These are phyloP conservation scores for Cheilosia urbana DNA, from an alignment of 2,888 invertebrate genomes.

Conservation along the genomic window DNA sequence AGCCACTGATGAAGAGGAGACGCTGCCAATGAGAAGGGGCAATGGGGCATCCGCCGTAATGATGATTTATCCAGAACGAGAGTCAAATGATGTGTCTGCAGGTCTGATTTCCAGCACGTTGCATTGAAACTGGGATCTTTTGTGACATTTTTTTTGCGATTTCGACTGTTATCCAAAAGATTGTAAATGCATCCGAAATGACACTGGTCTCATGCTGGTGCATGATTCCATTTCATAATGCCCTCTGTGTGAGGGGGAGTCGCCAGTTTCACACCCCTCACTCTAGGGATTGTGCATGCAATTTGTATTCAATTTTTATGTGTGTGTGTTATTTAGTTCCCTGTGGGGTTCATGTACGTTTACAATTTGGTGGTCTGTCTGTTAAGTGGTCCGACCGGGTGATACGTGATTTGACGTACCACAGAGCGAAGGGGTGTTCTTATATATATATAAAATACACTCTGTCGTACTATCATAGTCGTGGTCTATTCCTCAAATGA, in stretches of 20 bases:
- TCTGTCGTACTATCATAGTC: constrained; percentile 37
- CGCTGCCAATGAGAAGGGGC: background rate
- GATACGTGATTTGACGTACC: constrained; percentile 21
- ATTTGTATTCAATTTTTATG: constrained; percentile 8
- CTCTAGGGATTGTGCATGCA: constrained; percentile 55
- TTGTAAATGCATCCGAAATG: constrained; percentile 56
- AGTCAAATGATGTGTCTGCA: constrained; percentile 27
- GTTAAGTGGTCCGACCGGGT: constrained; percentile 47
- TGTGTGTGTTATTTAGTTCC: constrained; percentile 12
- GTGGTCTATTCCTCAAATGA: constrained; percentile 25
- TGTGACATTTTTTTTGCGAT: background rate
- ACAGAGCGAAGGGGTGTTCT: constrained; percentile 33
- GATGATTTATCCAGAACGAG: constrained; percentile 15
- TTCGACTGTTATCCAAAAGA: constrained; percentile 10
- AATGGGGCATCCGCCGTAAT: background rate
- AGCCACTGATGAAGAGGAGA: constrained; percentile 26
- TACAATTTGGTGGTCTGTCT: constrained; percentile 31
- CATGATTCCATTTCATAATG: constrained; percentile 8
- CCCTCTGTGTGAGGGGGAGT: constrained; percentile 8
- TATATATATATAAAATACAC: background rate
- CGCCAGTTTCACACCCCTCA: constrained; percentile 48
- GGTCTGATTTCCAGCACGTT: constrained; percentile 7
- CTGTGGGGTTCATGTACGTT: constrained; percentile 57
- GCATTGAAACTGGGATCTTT: background rate
- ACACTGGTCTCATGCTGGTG: constrained; percentile 37